Percentiles rank a stretch among this genome's conserved stretches.
Evolutionary conservation across 2,888 invertebrate species (phyloP).

Genomic region (Sarcophaga subvicina): DNA sequence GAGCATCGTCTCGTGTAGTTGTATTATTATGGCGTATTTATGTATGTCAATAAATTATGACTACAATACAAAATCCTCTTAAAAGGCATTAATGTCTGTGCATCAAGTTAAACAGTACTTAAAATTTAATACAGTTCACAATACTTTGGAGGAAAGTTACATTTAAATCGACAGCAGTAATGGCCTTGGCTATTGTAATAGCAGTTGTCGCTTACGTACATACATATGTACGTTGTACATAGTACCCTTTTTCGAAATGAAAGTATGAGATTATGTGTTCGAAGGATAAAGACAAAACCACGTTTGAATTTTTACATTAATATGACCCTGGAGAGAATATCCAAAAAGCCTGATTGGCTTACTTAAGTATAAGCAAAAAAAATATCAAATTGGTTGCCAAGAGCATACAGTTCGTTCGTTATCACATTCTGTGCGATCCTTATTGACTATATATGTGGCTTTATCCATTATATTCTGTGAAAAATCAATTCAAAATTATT

Average conservation of each 20-base stretch:
- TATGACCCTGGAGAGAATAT: constrained; percentile 22
- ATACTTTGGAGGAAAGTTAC: constrained; percentile 41
- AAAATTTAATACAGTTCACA: constrained; percentile 62
- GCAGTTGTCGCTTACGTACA: background rate
- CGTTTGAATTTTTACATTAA: constrained; percentile 32
- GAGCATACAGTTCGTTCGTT: constrained; percentile 5
- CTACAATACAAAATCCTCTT: constrained; percentile 65
- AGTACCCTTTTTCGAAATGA: no score
- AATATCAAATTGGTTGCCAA: background rate
- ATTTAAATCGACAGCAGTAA: constrained; percentile 34
- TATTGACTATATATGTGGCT: constrained; percentile 31
- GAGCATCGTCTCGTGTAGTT: constrained; percentile 29
- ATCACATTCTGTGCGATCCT: constrained; percentile 9
- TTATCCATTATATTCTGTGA: background rate
- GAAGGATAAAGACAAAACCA: no score
- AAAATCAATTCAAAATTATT: constrained; percentile 9
- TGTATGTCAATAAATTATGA: constrained; percentile 66
- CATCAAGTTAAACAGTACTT: constrained; percentile 66
- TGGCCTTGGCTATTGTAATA: no score
- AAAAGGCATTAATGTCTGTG: constrained; percentile 67
- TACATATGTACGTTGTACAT: no score
- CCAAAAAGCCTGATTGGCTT: background rate
- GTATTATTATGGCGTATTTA: constrained; percentile 56
- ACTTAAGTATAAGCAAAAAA: background rate
- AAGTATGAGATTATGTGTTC: no score